A percentile compares a stretch with the other conserved stretches of the same genome.
These are phyloP conservation scores for Heliconius himera DNA, from an alignment of 1,140 invertebrate genomes.

Conservation along the genomic window DNA sequence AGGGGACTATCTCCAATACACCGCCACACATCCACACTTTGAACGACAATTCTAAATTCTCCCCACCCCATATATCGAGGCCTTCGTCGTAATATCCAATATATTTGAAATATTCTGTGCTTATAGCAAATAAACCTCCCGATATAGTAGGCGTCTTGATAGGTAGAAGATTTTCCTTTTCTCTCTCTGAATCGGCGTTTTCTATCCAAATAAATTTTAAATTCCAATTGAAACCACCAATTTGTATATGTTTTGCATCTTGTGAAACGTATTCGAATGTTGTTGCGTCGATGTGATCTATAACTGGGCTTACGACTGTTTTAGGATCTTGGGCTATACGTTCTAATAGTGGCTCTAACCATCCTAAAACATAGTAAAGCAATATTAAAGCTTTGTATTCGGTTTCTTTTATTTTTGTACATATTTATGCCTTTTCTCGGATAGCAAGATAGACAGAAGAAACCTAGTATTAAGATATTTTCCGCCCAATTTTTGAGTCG, in stretches of 20 bases:
- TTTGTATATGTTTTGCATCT: conserved; percentile 63
- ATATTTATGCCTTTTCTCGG: too few relatives aligned
- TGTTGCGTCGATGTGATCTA: conserved; percentile 95
- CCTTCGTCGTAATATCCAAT: conserved; percentile 98
- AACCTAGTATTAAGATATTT: too few relatives aligned
- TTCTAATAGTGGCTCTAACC: conserved; percentile 97
- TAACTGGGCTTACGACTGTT: conserved; percentile 95
- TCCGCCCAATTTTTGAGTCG: too few relatives aligned
- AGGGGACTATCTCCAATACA: conserved; percentile 96
- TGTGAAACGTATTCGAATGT: conserved; percentile 88
- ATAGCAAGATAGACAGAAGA: too few relatives aligned
- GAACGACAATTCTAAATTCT: conserved; percentile 98
- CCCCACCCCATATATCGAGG: conserved; percentile 99
- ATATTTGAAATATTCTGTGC: conserved; percentile 92
- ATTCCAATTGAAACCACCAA: conserved; percentile 99
- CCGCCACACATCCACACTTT: conserved; percentile 95
- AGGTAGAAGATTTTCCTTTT: conserved; percentile 92
- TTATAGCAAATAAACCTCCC: conserved; percentile 86
- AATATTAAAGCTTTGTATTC: neutral
- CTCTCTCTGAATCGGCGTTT: conserved; percentile 83
- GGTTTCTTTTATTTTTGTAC: neutral
- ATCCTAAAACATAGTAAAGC: conserved; percentile 83
- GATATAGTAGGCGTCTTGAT: conserved; percentile 98
- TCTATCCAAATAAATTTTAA: conserved; percentile 96
- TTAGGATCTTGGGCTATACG: conserved; percentile 92